These are phyloP conservation scores for Dolichotis patagonum DNA, from an alignment of 2,113 vertebrate species.

Conservation along the genomic window DNA sequence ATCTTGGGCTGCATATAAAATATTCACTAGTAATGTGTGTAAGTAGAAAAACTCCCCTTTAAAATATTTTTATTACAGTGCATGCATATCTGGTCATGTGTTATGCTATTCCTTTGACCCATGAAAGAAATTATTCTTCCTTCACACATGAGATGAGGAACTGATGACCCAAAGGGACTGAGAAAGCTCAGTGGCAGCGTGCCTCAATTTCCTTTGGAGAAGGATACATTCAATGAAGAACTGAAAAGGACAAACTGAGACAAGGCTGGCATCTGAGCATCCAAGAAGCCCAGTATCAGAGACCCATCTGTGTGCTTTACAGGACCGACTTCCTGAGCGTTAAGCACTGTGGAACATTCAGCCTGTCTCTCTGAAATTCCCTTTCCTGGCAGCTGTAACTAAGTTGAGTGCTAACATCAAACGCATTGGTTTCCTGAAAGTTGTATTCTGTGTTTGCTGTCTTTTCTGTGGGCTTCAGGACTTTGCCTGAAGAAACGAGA, in stretches of 20 bases:
- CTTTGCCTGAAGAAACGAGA: not conserved
- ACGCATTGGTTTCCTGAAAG: not conserved
- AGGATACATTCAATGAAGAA: not conserved
- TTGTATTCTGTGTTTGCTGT: not conserved
- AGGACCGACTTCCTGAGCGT: not conserved
- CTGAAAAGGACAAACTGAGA: not conserved
- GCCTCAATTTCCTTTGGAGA: not conserved
- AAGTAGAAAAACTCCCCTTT: not conserved
- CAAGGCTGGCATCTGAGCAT: not conserved
- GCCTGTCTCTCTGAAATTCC: not conserved
- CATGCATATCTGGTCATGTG: not conserved
- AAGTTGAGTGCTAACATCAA: not conserved
- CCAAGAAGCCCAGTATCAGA: not conserved
- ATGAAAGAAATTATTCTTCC: not conserved
- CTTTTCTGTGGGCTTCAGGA: not conserved
- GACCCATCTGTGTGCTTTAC: not conserved
- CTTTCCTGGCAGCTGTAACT: not conserved
- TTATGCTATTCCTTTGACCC: not conserved
- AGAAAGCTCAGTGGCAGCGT: not conserved
- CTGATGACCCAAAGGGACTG: not conserved
- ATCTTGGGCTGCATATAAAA: not conserved
- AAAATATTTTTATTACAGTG: not conserved
- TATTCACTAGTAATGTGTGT: not conserved
- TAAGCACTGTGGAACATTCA: not conserved
- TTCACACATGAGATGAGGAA: not conserved